These are phyloP conservation scores for rabbit (Oryctolagus cuniculus) DNA, from an alignment of 2,113 vertebrate species.

Conservation along the genomic window DNA sequence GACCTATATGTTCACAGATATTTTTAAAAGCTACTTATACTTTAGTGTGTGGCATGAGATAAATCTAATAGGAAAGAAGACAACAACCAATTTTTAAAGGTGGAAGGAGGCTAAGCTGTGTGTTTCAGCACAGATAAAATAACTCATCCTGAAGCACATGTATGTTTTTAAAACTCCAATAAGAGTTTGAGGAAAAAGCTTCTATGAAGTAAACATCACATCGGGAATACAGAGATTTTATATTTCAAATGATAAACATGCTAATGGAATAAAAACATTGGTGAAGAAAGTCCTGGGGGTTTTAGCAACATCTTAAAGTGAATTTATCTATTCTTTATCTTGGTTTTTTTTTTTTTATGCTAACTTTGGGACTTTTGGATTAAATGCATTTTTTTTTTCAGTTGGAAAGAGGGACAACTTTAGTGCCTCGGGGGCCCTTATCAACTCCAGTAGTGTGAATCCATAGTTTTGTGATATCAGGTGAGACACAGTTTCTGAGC, in stretches of 20 bases:
- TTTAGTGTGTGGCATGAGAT: neutral
- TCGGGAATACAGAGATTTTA: neutral
- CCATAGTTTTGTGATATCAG: neutral
- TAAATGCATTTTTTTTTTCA: neutral
- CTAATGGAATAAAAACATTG: neutral
- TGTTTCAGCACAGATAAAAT: neutral
- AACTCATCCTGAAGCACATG: neutral
- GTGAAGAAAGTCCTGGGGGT: neutral
- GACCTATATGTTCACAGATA: neutral
- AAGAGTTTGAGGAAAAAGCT: neutral
- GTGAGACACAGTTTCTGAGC: neutral
- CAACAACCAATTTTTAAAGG: neutral
- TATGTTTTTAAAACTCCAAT: neutral
- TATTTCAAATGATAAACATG: neutral
- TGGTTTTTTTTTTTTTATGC: neutral
- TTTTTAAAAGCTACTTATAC: neutral
- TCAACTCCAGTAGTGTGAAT: neutral
- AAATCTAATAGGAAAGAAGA: neutral
- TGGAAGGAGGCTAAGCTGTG: neutral
- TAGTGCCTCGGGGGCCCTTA: neutral
- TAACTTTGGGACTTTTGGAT: neutral
- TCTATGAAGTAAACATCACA: neutral
- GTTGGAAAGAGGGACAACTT: neutral
- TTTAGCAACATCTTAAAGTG: neutral
- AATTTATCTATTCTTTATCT: neutral